Base-by-base conservation (phyloP, 2,113 vertebrate genomes). In the Excalfactoria chinensis region DNA sequence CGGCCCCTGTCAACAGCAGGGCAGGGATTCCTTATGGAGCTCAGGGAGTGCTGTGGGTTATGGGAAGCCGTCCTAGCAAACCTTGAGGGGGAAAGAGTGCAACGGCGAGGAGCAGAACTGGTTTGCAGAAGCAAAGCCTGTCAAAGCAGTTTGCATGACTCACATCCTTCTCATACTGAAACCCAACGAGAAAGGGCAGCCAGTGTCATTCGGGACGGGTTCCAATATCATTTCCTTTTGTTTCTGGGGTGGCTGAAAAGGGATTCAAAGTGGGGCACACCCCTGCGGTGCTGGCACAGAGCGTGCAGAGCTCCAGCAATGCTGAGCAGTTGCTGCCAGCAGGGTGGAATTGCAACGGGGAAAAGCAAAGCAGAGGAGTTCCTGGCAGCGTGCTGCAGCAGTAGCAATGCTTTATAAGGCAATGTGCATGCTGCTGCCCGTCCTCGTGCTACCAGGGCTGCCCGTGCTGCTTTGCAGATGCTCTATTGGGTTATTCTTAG, bases 351-450 rank as follows among this genome's bases (percentile, higher is more conserved):
- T 60, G 76, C 84, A 83, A 37, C 35, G 9, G 77, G 81, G 85
- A 59, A 72, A 66, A 80, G 71, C 51, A 81, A 76, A 71, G 75
- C 41, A 79, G 56, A 73, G 63, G 7, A 51, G 63, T 88, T 85
- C 20, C 88, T 73, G 88, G 75, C 87, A 93, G 84, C 8, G 2
- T 2, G 5, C 5, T 6, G 32, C 49, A 41, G 81, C 72, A 16
- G 1, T 4, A 51, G 81, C 72, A 56, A 69, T 2, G 14, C 94
- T 91, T 89, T 91, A 91, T 89, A 93, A 91, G 94, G 91, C 63
- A 48, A 89, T 93, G 18, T 59, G 94, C 86, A 59, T 2, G 74
- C 30, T 44, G 40, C n/a, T 26, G 43, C 64, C 76, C 23, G 19
- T 48, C 59, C 59, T 67, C 32, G 3, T 10, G 59, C n/a, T 37